Evolutionary conservation across 1,140 invertebrate species (phyloP).

Genomic region (Drosophila navojoa): DNA sequence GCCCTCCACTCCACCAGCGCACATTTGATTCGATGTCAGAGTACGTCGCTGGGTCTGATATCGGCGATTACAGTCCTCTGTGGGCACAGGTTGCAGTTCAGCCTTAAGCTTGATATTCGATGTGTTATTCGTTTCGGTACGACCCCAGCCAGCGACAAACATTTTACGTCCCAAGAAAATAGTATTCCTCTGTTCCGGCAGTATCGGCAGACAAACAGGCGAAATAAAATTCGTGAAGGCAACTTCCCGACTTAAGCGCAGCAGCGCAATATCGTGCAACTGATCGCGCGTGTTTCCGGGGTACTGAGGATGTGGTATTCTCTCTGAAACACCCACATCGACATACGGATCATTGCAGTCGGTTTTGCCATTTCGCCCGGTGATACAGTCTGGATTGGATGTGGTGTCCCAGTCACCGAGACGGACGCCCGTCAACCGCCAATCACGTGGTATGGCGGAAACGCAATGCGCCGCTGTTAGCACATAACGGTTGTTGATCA

Average conservation of each 20-base stretch:
- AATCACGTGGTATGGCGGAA: constrained; percentile 83
- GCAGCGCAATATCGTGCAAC: constrained; percentile 88
- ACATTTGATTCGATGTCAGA: constrained; percentile 84
- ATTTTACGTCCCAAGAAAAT: constrained; percentile 85
- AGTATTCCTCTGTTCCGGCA: constrained; percentile 74
- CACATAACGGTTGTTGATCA: constrained; percentile 88
- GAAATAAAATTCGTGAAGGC: constrained; percentile 86
- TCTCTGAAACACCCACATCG: constrained; percentile 85
- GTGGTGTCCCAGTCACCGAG: constrained; percentile 87
- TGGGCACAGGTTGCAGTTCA: constrained; percentile 45
- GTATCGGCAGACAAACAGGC: constrained; percentile 89
- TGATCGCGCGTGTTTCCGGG: constrained; percentile 85
- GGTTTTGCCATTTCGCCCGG: constrained; percentile 59
- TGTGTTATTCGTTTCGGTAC: constrained; percentile 86
- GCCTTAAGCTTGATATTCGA: constrained; percentile 71
- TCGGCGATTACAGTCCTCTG: constrained; percentile 41
- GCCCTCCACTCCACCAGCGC: constrained; percentile 87
- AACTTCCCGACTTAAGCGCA: constrained; percentile 86
- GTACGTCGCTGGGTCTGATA: constrained; percentile 55
- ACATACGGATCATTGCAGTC: constrained; percentile 85
- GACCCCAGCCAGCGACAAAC: constrained; percentile 92
- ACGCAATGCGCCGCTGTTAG: constrained; percentile 91
- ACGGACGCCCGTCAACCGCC: constrained; percentile 84
- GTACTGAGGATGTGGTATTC: constrained; percentile 87
- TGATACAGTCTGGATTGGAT: constrained; percentile 85